Base-by-base conservation (phyloP, 2,888 invertebrate genomes). In the Portevinia maculata region DNA sequence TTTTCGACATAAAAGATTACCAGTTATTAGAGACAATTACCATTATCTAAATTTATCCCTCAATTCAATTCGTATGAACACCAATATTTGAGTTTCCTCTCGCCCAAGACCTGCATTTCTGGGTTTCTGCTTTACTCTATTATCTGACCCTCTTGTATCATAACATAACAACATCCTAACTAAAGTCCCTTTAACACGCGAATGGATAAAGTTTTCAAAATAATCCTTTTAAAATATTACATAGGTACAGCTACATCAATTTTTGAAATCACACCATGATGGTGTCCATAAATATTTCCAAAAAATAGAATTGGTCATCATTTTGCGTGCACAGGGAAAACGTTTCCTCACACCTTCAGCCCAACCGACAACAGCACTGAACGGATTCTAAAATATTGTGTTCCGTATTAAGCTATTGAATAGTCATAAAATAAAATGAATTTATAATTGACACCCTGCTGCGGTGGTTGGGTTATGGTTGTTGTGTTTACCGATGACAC, bases 371-470 rank as follows among this genome's bases (percentile, higher is more conserved):
- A 17, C 4, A 24, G 24, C 7, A 13, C 13, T 11, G 46, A 28
- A 52, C n/a, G n/a, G n/a, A n/a, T n/a, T n/a, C n/a, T n/a, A n/a
- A 6, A 9, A 53, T 32, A 21, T 3, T 15, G n/a, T 32, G 34
- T 19, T 50, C 55, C 34, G 19, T n/a, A n/a, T 44, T 37, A 34
- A 59, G 11, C 65, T 55, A 78, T 78, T 76, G 71, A 83, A 78
- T 69, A 83, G 67, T 67, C 78, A 76, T 67, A 67, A 78, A 83
- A 83, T 67, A 78, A 83, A 83, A 83, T 83, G 83, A 83, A 83
- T 83, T 78, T 71, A 73, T 83, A 83, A 83, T 83, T 83, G 67
- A 83, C 83, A 83, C 78, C n/a, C 78, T 78, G 83, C 78, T 73
- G 71, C 28, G 78, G 71, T 15, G 52, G 53, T 52, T 46, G 53